These are phyloP conservation scores for Drosophila albomicans DNA, from an alignment of 1,140 invertebrate genomes.

Conservation along the genomic window DNA sequence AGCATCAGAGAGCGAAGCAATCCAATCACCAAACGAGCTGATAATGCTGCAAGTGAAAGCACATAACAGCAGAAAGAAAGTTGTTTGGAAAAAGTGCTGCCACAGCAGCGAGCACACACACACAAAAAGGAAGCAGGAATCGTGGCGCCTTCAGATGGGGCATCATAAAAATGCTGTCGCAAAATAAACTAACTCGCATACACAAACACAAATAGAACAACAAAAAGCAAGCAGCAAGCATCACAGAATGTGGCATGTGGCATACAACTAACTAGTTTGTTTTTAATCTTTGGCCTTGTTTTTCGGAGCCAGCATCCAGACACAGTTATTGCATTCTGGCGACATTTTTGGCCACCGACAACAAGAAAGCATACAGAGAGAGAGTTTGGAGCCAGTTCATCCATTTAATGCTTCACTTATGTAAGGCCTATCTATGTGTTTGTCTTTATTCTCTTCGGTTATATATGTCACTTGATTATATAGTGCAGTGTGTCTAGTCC, in stretches of 20 bases:
- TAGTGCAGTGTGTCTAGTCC: conserved; percentile 63
- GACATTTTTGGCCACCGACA: conserved; percentile 35
- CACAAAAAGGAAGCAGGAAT: conserved; percentile 71
- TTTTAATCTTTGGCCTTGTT: conserved; percentile 82
- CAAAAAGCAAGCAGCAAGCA: conserved; percentile 1
- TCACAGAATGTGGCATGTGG: conserved; percentile 2
- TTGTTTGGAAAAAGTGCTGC: conserved; percentile 63
- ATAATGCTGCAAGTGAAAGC: conserved; percentile 77
- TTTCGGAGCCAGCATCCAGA: conserved; percentile 58
- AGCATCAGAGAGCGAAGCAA: conserved; percentile 57
- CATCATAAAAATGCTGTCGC: conserved; percentile 70
- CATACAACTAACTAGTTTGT: conserved; percentile 64
- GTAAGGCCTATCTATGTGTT: conserved; percentile 5
- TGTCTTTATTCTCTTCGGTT: not conserved
- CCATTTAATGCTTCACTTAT: conserved; percentile 68
- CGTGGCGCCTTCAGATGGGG: conserved; percentile 72
- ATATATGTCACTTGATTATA: conserved; percentile 43
- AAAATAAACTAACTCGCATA: conserved; percentile 54
- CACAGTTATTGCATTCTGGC: conserved; percentile 82
- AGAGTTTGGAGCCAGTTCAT: conserved; percentile 25
- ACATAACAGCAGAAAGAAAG: conserved; percentile 1
- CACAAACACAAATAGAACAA: conserved; percentile 30
- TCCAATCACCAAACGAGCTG: conserved; percentile 65
- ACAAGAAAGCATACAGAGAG: conserved; percentile 2
- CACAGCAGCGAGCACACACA: conserved; percentile 48